Conservation (phyloP, 2,888 invertebrate genomes). For the Trachelus tabidus region DNA sequence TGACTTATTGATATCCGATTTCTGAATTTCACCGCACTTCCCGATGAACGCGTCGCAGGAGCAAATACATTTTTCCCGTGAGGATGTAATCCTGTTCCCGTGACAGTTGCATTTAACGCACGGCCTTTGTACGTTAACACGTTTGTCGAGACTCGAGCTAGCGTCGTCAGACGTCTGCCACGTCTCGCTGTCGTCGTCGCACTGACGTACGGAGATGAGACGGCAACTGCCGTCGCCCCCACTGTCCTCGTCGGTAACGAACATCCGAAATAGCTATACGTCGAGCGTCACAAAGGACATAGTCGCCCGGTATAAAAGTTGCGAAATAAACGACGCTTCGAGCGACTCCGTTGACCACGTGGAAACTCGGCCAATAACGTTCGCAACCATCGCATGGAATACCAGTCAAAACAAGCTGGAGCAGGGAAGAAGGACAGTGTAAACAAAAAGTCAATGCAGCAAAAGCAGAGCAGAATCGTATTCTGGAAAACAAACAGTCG, state of each 20-base stretch:
- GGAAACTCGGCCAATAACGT: not conserved
- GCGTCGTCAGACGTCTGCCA: not conserved
- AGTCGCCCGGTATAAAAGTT: not conserved
- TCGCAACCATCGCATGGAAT: not conserved
- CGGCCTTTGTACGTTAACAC: not conserved
- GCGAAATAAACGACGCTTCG: not conserved
- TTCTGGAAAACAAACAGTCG: not conserved
- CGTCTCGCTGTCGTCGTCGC: constrained; percentile 31
- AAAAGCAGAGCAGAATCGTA: not conserved
- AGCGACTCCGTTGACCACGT: not conserved
- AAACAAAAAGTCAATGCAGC: not conserved
- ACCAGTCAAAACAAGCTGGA: not conserved
- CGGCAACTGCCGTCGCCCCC: constrained; percentile 59
- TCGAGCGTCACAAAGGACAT: not conserved
- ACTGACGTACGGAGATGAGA: constrained; percentile 57
- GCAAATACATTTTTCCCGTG: not conserved
- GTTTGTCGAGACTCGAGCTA: not conserved
- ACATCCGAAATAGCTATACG: constrained; percentile 52
- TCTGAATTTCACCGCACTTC: not conserved
- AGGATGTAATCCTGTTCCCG: not conserved
- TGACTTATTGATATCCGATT: not conserved
- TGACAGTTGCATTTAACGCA: not conserved
- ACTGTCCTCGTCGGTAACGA: constrained; percentile 53
- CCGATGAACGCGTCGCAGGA: not conserved
- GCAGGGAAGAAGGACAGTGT: not conserved